Percentiles rank a stretch among this genome's conserved stretches.
Conservation (phyloP, 2,113 vertebrate genomes). For the Emberiza fucata region DNA sequence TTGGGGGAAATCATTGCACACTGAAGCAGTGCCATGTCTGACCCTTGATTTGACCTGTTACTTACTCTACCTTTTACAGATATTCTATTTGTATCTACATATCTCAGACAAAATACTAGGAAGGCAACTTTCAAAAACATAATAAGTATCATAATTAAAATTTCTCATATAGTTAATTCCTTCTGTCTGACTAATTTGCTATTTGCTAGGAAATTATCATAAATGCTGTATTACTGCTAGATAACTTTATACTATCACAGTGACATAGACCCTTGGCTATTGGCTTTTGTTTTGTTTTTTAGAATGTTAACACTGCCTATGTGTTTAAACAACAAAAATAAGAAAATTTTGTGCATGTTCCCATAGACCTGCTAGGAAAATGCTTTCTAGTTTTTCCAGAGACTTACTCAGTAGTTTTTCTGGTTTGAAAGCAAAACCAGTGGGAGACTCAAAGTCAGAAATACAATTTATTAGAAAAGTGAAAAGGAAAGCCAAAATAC, state of each 20-base stretch:
- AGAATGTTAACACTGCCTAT: background rate
- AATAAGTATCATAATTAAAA: background rate
- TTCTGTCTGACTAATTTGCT: background rate
- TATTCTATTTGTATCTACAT: background rate
- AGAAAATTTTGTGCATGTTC: background rate
- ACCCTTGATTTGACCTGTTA: background rate
- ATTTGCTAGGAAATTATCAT: background rate
- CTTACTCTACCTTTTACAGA: background rate
- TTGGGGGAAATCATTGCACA: background rate
- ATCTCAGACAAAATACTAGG: background rate
- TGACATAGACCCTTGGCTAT: rapidly evolving
- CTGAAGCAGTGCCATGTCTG: background rate
- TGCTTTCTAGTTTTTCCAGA: background rate
- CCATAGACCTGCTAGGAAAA: background rate
- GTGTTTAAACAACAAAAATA: background rate
- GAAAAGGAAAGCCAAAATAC: too few relatives aligned
- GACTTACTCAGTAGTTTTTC: background rate
- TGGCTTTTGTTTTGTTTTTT: background rate
- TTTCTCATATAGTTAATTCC: background rate
- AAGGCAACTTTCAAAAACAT: background rate
- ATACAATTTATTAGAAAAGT: too few relatives aligned
- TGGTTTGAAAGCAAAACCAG: too few relatives aligned
- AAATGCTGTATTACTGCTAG: background rate
- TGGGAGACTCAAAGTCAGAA: too few relatives aligned
- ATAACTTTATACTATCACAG: background rate